These are phyloP conservation scores for Tetrao urogallus DNA, from an alignment of 2,113 vertebrate species.

Conservation along the genomic window DNA sequence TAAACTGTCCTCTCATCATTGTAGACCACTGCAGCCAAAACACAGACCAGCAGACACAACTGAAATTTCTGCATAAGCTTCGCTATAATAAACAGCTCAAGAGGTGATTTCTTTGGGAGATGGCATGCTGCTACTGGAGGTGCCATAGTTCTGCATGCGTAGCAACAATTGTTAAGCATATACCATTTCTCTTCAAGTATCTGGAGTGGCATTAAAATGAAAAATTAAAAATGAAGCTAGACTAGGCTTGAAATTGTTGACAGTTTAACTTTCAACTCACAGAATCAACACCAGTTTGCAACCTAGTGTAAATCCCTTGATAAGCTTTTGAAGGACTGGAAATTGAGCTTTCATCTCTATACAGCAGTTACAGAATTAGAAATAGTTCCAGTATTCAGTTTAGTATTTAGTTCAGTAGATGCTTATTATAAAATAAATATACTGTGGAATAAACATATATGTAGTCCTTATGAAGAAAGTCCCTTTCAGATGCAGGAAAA, in stretches of 20 bases:
- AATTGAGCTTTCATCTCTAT: neutral
- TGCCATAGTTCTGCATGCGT: neutral
- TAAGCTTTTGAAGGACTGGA: neutral
- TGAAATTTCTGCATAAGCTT: neutral
- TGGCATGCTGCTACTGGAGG: neutral
- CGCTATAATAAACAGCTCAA: neutral
- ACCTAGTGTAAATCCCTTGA: neutral
- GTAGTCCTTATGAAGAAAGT: neutral
- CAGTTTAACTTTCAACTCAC: neutral
- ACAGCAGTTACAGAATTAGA: neutral
- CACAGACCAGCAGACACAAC: too few relatives aligned
- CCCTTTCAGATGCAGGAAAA: neutral
- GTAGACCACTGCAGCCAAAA: neutral
- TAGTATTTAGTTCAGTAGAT: neutral
- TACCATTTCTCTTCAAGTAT: neutral
- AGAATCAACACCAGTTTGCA: neutral
- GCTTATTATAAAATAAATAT: neutral
- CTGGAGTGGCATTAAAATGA: neutral
- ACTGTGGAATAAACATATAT: neutral
- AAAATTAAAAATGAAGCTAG: neutral
- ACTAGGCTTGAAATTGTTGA: neutral
- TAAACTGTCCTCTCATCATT: neutral
- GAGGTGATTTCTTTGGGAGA: neutral
- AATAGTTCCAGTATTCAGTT: neutral
- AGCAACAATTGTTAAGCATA: neutral